Percentiles rank a stretch among this genome's conserved stretches.
Evolutionary conservation across 2,113 vertebrate genomes (phyloP).

Genomic region (Lasiurus cinereus): DNA sequence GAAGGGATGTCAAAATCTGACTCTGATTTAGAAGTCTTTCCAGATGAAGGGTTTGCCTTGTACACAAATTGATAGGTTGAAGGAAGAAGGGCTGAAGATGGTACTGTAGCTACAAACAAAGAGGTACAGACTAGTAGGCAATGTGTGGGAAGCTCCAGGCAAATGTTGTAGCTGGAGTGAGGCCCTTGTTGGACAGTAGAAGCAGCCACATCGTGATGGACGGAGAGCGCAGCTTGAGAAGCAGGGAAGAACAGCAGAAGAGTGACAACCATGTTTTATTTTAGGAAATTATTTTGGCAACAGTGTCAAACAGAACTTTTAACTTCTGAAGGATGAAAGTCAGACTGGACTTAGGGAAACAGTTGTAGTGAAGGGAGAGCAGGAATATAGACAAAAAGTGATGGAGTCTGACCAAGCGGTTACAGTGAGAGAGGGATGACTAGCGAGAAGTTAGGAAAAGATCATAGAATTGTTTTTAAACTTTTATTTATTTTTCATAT

Average conservation of each 20-base stretch:
- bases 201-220: not conserved
- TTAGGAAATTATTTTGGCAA: not conserved
- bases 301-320: not conserved
- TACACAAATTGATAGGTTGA: not conserved
- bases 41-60: not conserved
- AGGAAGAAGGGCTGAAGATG: not conserved
- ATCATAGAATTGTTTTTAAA: too few relatives aligned
- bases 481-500: too few relatives aligned
- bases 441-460: not conserved
- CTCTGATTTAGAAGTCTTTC: not conserved
- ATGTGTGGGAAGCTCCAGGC: not conserved
- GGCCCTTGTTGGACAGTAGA: not conserved
- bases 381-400: not conserved
- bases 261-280: not conserved
- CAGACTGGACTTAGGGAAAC: not conserved
- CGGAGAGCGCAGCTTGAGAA: not conserved
- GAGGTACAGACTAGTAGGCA: not conserved
- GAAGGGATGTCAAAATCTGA: not conserved
- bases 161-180: not conserved
- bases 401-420: not conserved
- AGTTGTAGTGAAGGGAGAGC: not conserved
- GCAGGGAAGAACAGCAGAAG: not conserved
- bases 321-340: not conserved
- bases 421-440: not conserved
- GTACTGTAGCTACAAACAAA: not conserved